phyloP scores from a whole-genome alignment of 2,797 vertebrate species.

The Brachymystax lenok region DNA sequence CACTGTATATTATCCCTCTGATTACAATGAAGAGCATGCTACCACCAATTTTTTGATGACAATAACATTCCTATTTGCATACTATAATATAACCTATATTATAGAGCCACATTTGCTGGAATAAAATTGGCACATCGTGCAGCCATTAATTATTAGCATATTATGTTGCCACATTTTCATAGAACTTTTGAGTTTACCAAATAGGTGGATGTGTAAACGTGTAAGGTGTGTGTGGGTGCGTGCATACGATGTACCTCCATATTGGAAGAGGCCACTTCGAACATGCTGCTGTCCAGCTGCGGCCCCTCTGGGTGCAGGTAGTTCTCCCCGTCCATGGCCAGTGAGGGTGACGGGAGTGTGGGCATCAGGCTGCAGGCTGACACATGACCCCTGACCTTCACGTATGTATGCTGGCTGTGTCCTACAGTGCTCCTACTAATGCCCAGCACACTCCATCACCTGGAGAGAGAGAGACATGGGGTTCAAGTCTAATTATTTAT shows the following conservation, averaged over 20 bases:
- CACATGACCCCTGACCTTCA: conserved; percentile 68
- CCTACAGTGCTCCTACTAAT: conserved; percentile 54
- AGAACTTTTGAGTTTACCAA: neutral
- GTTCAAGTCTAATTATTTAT: neutral
- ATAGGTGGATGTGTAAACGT: neutral
- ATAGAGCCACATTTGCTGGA: neutral
- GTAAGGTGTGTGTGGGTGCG: neutral
- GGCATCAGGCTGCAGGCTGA: conserved; percentile 77
- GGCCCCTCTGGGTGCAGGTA: conserved; percentile 79
- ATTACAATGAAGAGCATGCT: neutral
- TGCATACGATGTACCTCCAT: conserved; percentile 60
- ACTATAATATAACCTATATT: neutral
- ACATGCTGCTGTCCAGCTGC: conserved; percentile 74
- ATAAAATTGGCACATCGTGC: neutral
- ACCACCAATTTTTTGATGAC: neutral
- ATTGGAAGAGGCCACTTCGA: conserved; percentile 65
- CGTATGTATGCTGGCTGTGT: conserved; percentile 46
- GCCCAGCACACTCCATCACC: conserved; percentile 68
- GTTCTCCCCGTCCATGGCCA: conserved; percentile 92
- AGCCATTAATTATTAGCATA: neutral
- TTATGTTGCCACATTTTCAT: neutral
- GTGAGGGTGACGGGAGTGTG: conserved; percentile 79
- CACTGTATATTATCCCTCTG: too few species aligned
- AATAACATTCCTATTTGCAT: neutral
- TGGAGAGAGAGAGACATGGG: conserved; percentile 11